Evolutionary conservation across 2,888 invertebrate species (phyloP).

Genomic region (Tetheella fluctuosa): DNA sequence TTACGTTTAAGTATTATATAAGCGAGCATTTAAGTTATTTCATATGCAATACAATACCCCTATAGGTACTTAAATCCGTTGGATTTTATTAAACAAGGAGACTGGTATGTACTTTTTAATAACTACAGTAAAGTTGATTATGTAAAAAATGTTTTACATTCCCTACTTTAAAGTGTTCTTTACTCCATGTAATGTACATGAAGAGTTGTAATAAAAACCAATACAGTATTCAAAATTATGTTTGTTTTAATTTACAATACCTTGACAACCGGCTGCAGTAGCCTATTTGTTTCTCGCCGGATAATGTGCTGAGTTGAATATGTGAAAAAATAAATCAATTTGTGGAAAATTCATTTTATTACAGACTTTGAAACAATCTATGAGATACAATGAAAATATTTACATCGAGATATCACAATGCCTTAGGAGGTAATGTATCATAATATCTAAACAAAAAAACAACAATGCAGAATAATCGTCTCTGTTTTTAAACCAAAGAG

Average conservation of each 20-base stretch:
- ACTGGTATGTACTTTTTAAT: constrained; percentile 78
- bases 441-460: not conserved
- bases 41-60: constrained; percentile 59
- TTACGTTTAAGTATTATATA: constrained; percentile 54
- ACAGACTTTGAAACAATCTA: constrained; percentile 21
- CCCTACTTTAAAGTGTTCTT: constrained; percentile 64
- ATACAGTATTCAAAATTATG: constrained; percentile 77
- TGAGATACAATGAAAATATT: constrained; percentile 22
- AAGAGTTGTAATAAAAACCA: constrained; percentile 77
- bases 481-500: too few species aligned
- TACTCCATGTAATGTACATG: constrained; percentile 56
- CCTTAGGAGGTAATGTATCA: not conserved
- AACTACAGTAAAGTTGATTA: constrained; percentile 54
- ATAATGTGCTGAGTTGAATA: not conserved
- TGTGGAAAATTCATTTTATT: not conserved
- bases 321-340: not conserved
- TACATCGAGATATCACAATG: constrained; percentile 18
- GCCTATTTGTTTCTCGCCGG: too few species aligned
- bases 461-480: not conserved
- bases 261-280: not conserved
- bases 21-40: constrained; percentile 81
- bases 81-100: constrained; percentile 75
- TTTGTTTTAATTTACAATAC: constrained; percentile 52
- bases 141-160: constrained; percentile 69
- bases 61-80: constrained; percentile 73